A percentile compares a stretch with the other conserved stretches of the same genome.
Evolutionary conservation across 2,113 vertebrate genomes (phyloP).

Genomic region (Megaceryle torquata): DNA sequence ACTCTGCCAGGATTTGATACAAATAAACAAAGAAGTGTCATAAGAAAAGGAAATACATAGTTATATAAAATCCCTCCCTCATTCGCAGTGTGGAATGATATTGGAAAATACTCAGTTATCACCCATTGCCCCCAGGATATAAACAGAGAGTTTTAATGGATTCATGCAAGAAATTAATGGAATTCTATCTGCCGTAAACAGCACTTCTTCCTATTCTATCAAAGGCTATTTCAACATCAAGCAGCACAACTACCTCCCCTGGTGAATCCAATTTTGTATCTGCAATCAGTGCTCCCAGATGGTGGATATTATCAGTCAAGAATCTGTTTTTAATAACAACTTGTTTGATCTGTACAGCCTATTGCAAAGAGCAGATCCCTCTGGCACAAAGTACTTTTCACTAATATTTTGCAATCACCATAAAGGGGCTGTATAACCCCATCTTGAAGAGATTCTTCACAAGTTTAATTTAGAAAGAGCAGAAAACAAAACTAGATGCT

Average conservation of each 20-base stretch:
- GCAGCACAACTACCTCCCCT: slow-evolving; percentile 21
- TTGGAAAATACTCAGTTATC: background rate
- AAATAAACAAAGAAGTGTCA: background rate
- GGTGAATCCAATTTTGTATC: slow-evolving; percentile 55
- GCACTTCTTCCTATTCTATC: slow-evolving; percentile 1
- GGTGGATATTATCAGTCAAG: slow-evolving; percentile 30
- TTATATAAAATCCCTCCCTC: background rate
- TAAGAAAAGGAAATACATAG: background rate
- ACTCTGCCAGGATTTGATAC: background rate
- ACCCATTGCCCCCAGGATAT: background rate
- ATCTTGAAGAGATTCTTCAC: background rate
- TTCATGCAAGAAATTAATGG: background rate
- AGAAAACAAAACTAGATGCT: background rate
- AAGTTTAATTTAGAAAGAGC: background rate
- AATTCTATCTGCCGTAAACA: background rate
- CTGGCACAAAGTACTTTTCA: background rate
- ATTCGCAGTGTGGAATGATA: background rate
- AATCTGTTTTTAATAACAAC: slow-evolving; percentile 42
- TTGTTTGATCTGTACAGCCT: slow-evolving; percentile 42
- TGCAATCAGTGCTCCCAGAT: slow-evolving; percentile 47
- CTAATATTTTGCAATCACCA: slow-evolving; percentile 26
- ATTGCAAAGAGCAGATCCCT: slow-evolving; percentile 12
- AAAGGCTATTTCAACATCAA: slow-evolving; percentile 45
- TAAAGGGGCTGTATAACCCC: background rate
- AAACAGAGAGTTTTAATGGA: background rate